Conservation (phyloP, 1,140 invertebrate genomes). For the Diorhabda sublineata region DNA sequence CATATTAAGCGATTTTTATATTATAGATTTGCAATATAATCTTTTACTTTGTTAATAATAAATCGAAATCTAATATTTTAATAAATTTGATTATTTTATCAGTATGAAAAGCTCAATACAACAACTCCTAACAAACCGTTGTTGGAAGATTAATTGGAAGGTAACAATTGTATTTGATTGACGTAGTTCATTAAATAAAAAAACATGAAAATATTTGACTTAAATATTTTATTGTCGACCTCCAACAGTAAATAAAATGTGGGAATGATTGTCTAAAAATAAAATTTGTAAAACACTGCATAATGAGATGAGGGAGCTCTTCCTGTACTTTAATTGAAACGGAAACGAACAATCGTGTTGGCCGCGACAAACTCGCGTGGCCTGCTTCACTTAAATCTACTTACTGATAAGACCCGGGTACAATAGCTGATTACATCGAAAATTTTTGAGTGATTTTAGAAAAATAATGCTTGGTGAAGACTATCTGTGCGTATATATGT, state of each 20-base stretch:
- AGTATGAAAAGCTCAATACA: no score
- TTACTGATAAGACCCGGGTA: conserved; percentile 28
- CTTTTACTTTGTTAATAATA: no score
- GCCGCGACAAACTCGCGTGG: conserved; percentile 40
- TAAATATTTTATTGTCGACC: neutral
- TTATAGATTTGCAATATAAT: no score
- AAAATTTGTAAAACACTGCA: conserved; percentile 47
- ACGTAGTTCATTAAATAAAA: no score
- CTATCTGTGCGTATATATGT: neutral
- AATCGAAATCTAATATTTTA: no score
- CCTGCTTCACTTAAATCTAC: conserved; percentile 30
- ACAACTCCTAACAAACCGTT: no score
- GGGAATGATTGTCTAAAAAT: conserved; percentile 40
- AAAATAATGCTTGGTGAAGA: neutral
- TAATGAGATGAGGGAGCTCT: conserved; percentile 49
- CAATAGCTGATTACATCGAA: conserved; percentile 6
- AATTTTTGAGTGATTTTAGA: neutral
- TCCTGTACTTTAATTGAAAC: conserved; percentile 48
- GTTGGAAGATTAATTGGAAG: no score
- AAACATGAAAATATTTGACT: neutral
- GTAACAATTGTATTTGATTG: no score
- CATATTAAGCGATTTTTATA: no score
- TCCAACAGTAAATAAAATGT: conserved; percentile 1
- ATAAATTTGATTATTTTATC: no score
- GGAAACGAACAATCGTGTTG: conserved; percentile 46